Evolutionary conservation across 2,888 invertebrate species (phyloP).

Genomic region (Bombyx huttoni): DNA sequence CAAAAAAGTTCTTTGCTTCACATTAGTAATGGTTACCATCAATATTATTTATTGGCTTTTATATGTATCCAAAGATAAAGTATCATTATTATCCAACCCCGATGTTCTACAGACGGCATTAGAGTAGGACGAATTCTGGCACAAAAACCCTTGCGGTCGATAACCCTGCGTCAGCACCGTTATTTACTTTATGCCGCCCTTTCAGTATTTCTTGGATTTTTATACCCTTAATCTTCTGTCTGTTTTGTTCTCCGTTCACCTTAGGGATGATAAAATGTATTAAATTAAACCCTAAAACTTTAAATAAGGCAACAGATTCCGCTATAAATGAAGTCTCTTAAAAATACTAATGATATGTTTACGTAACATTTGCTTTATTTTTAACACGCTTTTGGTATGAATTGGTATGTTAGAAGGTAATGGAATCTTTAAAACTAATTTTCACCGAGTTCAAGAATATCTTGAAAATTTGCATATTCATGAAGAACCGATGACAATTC

Average conservation of each 20-base stretch:
- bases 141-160: neutral
- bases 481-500: too few relatives aligned
- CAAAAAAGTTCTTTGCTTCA: too few relatives aligned
- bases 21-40: too few relatives aligned
- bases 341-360: neutral
- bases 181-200: neutral
- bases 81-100: neutral
- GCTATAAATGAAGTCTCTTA: neutral
- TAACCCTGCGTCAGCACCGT: neutral
- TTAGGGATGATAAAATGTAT: neutral
- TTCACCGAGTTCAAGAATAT: too few relatives aligned
- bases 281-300: slow-evolving; percentile 2
- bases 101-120: neutral
- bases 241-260: neutral
- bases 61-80: too few relatives aligned
- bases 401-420: too few relatives aligned
- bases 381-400: too few relatives aligned
- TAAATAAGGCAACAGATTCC: neutral
- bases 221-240: neutral
- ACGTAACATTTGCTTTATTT: too few relatives aligned
- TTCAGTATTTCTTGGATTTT: neutral
- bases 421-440: too few relatives aligned
- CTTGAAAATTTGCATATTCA: too few relatives aligned
- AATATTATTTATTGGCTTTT: too few relatives aligned
- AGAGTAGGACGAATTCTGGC: neutral